phyloP scores from a whole-genome alignment of 2,888 invertebrate species.

The Leptopilina drosophilae region DNA sequence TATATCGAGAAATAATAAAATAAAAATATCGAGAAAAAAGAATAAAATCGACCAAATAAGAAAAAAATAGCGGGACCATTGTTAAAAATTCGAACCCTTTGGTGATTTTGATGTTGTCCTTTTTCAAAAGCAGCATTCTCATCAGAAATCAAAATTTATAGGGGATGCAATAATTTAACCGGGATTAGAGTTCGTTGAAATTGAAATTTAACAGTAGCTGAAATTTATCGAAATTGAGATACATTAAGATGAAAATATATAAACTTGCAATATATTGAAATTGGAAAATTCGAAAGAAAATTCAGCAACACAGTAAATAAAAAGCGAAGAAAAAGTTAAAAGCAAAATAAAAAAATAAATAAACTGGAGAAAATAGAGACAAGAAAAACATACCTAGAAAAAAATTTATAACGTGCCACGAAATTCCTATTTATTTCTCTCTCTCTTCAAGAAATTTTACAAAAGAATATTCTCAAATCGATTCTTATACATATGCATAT shows the following conservation, averaged over 20 bases:
- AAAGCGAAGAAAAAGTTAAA: background rate
- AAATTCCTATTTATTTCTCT: background rate
- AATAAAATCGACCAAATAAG: background rate
- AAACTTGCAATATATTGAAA: constrained; percentile 45
- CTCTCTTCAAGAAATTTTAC: background rate
- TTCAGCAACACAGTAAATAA: background rate
- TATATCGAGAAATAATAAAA: too few species aligned
- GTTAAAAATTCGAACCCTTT: background rate
- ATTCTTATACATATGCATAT: background rate
- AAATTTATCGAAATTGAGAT: constrained; percentile 52
- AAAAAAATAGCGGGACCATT: background rate
- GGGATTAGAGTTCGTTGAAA: constrained; percentile 54
- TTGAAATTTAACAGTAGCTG: constrained; percentile 46
- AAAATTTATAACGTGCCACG: background rate
- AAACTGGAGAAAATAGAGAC: background rate
- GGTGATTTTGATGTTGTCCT: constrained; percentile 7
- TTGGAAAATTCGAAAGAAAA: constrained; percentile 25
- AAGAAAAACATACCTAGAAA: background rate
- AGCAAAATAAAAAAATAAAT: background rate
- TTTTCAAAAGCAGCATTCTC: constrained; percentile 21
- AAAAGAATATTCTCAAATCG: constrained; percentile 1
- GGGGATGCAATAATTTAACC: constrained; percentile 24
- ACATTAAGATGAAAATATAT: constrained; percentile 45
- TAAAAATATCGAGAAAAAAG: background rate
- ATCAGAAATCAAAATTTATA: constrained; percentile 34